Evolutionary conservation across 1,140 invertebrate species (phyloP).

Genomic region (Lepidurus apus): DNA sequence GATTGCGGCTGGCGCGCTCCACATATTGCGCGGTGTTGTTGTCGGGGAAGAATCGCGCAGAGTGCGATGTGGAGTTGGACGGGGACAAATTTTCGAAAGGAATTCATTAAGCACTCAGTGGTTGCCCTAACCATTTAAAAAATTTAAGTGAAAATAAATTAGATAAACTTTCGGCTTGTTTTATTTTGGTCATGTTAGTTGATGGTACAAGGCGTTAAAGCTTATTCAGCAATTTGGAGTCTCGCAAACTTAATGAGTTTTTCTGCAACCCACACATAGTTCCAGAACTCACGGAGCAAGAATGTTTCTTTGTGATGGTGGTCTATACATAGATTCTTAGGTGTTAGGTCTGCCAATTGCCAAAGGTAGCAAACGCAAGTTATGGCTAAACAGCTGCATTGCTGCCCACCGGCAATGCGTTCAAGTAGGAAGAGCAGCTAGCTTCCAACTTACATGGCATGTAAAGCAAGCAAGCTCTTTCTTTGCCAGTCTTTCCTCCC

Average conservation of each 20-base stretch:
- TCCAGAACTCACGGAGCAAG: not conserved
- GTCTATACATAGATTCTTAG: conserved; percentile 2
- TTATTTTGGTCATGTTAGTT: too few relatives aligned
- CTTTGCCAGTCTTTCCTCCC: not conserved
- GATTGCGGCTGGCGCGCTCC: not conserved
- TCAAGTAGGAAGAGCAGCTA: not conserved
- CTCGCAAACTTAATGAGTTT: not conserved
- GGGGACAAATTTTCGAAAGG: not conserved
- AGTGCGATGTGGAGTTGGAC: not conserved
- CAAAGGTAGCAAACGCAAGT: conserved; percentile 7
- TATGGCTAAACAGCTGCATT: conserved; percentile 4
- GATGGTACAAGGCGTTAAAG: too few relatives aligned
- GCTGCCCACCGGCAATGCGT: not conserved
- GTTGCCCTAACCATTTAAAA: too few relatives aligned
- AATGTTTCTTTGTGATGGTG: conserved; percentile 5
- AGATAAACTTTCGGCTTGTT: too few relatives aligned
- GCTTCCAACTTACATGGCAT: not conserved
- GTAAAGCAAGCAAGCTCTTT: not conserved
- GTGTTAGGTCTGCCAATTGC: conserved; percentile 13
- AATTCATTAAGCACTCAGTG: too few relatives aligned
- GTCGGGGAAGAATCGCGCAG: not conserved
- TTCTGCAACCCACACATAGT: not conserved
- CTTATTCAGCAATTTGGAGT: not conserved
- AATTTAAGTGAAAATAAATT: too few relatives aligned
- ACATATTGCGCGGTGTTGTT: not conserved